Base-by-base conservation (phyloP, 2,888 invertebrate genomes). In the Andrena hattorfiana region DNA sequence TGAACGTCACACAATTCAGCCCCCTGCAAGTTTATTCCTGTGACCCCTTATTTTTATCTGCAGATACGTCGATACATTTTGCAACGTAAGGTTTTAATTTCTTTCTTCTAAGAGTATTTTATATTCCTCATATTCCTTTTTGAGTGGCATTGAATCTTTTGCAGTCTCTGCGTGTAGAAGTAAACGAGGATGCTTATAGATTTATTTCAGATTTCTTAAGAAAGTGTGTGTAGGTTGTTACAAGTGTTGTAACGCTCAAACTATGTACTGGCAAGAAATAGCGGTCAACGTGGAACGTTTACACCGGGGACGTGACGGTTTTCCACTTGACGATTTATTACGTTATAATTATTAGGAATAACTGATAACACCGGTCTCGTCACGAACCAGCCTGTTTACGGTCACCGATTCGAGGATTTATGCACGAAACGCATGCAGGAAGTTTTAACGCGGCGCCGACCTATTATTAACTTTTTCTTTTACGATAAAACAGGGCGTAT, bases 361-460 rank as follows among this genome's bases (percentile, higher is more conserved):
- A 49, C 28, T 64, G 49, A 64, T 77, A 81, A 64, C 56, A 63
- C n/a, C 16, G 35, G 48, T 66, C 51, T 51, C 1, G 28, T 23
- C 49, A 32, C 10, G 42, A 51, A 60, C 51, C 42, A 35, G 8
- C 6, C 5, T 13, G 67, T 63, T 77, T 56, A 77, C 28, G 35
- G 49, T 63, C 71, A 56, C 48, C 35, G 63, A 68, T 62, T 67
- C 60, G 6, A 48, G 48, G 54, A 70, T 71, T 66, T 77, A 77
- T 54, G 49, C 54, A 32, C 2, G 51, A 13, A 32, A 35, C 6
- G 13, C 8, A 32, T 51, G 54, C 30, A 48, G 66, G 60, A 69
- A 48, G 48, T 32, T 35, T 69, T 20, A 48, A n/a, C 8, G 8
- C 49, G 48, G 54, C 20, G 23, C 23, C 69, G 7, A 16, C 48